Evolutionary conservation across 2,888 invertebrate species (phyloP).

Genomic region (Rosalia funebris): DNA sequence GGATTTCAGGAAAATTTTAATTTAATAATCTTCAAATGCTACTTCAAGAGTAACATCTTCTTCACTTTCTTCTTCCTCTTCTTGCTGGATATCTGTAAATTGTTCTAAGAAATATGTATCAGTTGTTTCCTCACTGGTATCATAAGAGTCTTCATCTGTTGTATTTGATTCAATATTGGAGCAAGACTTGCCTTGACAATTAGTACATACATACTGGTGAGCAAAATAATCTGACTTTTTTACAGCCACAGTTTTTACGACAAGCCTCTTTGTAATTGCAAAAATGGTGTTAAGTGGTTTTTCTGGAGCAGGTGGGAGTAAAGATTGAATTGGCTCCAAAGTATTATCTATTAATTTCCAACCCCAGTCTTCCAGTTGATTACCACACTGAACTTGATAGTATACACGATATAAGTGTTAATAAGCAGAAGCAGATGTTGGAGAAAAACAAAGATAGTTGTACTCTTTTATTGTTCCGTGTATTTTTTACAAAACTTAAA

Average conservation of each 20-base stretch:
- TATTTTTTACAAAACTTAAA: constrained; percentile 10
- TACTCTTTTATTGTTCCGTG: constrained; percentile 1
- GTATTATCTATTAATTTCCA: constrained; percentile 14
- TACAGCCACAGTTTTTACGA: constrained; percentile 1
- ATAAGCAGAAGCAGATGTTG: constrained; percentile 8
- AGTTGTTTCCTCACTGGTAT: constrained; percentile 17
- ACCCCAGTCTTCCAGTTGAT: neutral
- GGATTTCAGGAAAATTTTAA: neutral
- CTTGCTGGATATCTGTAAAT: constrained; percentile 25
- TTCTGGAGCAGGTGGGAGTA: constrained; percentile 7
- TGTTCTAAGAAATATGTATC: constrained; percentile 25
- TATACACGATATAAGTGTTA: constrained; percentile 12
- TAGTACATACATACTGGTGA: constrained; percentile 12
- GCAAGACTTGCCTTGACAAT: constrained; percentile 16
- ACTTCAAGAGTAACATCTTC: constrained; percentile 11
- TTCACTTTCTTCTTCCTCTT: constrained; percentile 12
- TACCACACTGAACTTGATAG: neutral
- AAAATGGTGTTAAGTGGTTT: constrained; percentile 14
- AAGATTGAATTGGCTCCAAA: constrained; percentile 19
- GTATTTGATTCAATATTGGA: constrained; percentile 20
- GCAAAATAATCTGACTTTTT: constrained; percentile 14
- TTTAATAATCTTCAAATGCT: constrained; percentile 9
- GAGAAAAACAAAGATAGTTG: constrained; percentile 15
- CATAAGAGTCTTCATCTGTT: constrained; percentile 17
- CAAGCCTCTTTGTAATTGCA: constrained; percentile 7